Conservation (phyloP, 1,140 invertebrate genomes). For the Zaprionus taronus region DNA sequence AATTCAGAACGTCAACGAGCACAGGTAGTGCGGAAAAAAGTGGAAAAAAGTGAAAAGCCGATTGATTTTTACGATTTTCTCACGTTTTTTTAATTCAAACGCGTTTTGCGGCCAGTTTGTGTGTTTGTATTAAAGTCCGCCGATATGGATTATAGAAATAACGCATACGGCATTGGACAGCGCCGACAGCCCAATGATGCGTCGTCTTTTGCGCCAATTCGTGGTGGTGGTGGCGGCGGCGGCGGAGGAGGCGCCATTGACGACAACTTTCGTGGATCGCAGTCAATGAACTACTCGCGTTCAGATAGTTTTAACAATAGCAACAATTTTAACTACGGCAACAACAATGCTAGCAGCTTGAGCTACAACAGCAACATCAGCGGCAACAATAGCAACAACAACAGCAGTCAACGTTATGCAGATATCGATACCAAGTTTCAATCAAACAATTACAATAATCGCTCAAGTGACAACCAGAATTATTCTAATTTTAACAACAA, state of each 20-base stretch:
- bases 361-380: conserved; percentile 8
- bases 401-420: conserved; percentile 22
- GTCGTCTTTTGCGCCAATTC: conserved; percentile 49
- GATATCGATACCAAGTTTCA: conserved; percentile 40
- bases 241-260: conserved; percentile 14
- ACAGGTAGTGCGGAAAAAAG: conserved; percentile 1
- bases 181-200: conserved; percentile 49
- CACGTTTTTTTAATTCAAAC: conserved; percentile 7
- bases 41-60: conserved; percentile 1
- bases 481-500: conserved; percentile 22
- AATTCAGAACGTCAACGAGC: conserved; percentile 40
- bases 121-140: not conserved
- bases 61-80: conserved; percentile 10
- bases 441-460: conserved; percentile 34
- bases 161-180: conserved; percentile 64
- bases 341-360: conserved; percentile 11
- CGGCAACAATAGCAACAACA: conserved; percentile 23
- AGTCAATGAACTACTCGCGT: conserved; percentile 41
- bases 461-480: conserved; percentile 7
- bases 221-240: conserved; percentile 15
- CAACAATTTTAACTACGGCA: conserved; percentile 21
- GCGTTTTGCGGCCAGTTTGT: conserved; percentile 1
- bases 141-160: conserved; percentile 55
- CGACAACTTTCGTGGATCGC: conserved; percentile 36
- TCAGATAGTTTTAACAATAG: conserved; percentile 26